Evolutionary conservation across 1,140 invertebrate species (phyloP).

Genomic region (Cyclina sinensis): DNA sequence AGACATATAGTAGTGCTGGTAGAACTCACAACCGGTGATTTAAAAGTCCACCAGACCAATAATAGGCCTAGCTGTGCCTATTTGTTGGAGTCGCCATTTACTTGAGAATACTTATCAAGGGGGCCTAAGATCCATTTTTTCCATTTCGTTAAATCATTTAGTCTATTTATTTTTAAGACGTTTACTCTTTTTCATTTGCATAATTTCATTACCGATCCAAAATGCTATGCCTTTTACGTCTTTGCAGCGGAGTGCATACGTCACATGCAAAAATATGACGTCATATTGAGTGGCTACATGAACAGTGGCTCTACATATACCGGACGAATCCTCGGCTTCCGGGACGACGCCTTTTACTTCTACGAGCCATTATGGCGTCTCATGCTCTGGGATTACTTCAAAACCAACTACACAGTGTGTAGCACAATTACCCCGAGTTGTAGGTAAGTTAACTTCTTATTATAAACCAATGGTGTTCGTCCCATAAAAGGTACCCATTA

Average conservation of each 20-base stretch:
- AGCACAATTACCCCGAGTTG: not conserved
- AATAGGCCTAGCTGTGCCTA: too few species aligned
- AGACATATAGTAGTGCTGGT: too few species aligned
- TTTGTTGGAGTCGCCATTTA: too few species aligned
- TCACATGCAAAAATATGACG: slow-evolving; percentile 20
- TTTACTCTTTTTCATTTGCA: too few species aligned
- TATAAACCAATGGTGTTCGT: not conserved
- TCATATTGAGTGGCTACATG: slow-evolving; percentile 64
- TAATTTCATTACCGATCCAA: too few species aligned
- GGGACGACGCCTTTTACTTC: slow-evolving; percentile 60
- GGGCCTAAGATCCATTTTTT: too few species aligned
- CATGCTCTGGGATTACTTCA: slow-evolving; percentile 24
- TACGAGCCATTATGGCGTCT: slow-evolving; percentile 59
- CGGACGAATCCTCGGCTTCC: slow-evolving; percentile 37
- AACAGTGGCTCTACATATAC: slow-evolving; percentile 54
- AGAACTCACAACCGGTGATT: too few species aligned
- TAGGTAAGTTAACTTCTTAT: not conserved
- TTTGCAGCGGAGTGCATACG: not conserved
- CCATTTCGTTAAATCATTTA: too few species aligned
- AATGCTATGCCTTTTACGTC: too few species aligned
- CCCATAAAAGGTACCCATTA: not conserved
- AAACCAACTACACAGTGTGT: slow-evolving; percentile 36
- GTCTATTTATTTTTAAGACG: too few species aligned
- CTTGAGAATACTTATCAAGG: too few species aligned
- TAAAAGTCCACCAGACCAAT: too few species aligned